phyloP scores from a whole-genome alignment of 2,888 invertebrate genomes.

The Lepidonotus clava region DNA sequence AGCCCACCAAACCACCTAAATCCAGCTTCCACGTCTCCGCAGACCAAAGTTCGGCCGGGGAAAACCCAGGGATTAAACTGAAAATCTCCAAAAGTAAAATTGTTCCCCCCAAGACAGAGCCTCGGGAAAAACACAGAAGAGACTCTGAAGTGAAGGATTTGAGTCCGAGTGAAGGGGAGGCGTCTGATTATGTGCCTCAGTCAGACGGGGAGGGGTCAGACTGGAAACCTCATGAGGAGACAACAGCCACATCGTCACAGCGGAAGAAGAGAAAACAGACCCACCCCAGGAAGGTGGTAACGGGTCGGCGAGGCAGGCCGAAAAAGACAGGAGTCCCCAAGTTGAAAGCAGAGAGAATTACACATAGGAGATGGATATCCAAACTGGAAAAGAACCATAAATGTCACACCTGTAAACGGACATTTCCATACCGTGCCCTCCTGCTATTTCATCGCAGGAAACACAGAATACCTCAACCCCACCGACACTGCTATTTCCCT shows the following conservation, averaged over 20 bases:
- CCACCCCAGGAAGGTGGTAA: neutral
- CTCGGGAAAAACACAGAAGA: too few relatives aligned
- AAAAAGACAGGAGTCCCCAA: neutral
- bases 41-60: too few relatives aligned
- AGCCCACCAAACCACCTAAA: too few relatives aligned
- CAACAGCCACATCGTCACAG: neutral
- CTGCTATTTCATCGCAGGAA: neutral
- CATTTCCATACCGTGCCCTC: neutral
- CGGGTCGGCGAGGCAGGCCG: neutral
- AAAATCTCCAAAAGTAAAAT: too few relatives aligned
- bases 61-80: too few relatives aligned
- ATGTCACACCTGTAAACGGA: neutral
- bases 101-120: too few relatives aligned
- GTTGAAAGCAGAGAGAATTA: neutral
- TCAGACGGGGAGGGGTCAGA: conserved; percentile 10
- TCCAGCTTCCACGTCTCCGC: too few relatives aligned
- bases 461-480: too few relatives aligned
- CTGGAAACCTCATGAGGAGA: conserved; percentile 8
- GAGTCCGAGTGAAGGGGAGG: too few relatives aligned
- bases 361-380: neutral
- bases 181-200: too few relatives aligned
- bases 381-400: neutral
- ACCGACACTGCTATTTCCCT: too few relatives aligned
- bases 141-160: too few relatives aligned
- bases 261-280: conserved; percentile 20